These are phyloP conservation scores for Himalopsyche phryganea DNA, from an alignment of 1,140 invertebrate species.

Conservation along the genomic window DNA sequence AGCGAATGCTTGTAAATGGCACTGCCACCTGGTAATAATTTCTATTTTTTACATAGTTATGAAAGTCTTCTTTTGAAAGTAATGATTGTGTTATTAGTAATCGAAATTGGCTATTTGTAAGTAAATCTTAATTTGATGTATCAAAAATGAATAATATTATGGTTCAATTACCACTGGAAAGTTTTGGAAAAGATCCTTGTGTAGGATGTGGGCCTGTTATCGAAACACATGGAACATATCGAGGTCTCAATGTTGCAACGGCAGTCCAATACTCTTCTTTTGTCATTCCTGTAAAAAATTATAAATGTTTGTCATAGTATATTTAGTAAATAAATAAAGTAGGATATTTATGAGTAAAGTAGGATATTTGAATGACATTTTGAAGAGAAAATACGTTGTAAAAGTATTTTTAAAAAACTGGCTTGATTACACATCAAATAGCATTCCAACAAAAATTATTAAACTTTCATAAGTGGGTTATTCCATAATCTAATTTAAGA, in stretches of 20 bases:
- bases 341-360: not conserved
- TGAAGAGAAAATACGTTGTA: not conserved
- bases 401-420: not conserved
- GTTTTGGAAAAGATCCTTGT: not conserved
- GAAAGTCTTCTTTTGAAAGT: too few species aligned
- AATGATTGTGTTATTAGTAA: too few species aligned
- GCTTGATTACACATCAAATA: not conserved
- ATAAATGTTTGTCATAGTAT: not conserved
- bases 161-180: conserved; percentile 19
- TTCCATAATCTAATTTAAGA: too few species aligned
- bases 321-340: not conserved
- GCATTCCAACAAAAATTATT: not conserved
- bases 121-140: too few species aligned
- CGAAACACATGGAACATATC: not conserved
- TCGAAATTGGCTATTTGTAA: too few species aligned
- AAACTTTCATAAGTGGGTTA: not conserved
- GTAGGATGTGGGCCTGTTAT: not conserved
- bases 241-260: conserved; percentile 5
- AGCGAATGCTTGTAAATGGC: too few species aligned
- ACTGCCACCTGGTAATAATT: too few species aligned
- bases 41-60: too few species aligned
- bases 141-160: too few species aligned
- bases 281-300: conserved; percentile 9
- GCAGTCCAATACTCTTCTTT: conserved; percentile 25
- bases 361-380: not conserved